Percentiles rank a stretch among this genome's conserved stretches.
Conservation (phyloP, 2,797 vertebrate genomes). For the Anabas testudineus region DNA sequence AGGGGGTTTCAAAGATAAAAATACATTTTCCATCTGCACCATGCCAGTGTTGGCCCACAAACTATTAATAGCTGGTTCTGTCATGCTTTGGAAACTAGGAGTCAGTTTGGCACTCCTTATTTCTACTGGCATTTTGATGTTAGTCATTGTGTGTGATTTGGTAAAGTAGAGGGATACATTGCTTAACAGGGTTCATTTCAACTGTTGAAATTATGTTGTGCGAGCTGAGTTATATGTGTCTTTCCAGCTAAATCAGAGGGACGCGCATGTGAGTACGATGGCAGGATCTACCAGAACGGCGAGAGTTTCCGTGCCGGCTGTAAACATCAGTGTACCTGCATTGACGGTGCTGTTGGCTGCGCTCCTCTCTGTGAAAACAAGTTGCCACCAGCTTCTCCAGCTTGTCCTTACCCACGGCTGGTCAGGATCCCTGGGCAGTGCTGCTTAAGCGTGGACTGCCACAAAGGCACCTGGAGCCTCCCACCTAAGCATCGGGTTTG, state of each 20-base stretch:
- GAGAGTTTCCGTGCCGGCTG: constrained; percentile 86
- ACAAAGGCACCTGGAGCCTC: constrained; percentile 71
- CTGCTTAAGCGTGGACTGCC: constrained; percentile 84
- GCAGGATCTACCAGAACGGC: constrained; percentile 85
- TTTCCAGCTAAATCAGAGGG: constrained; percentile 83
- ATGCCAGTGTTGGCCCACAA: constrained; percentile 51
- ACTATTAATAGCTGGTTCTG: constrained; percentile 78
- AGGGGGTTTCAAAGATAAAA: constrained; percentile 71
- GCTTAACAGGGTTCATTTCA: not conserved
- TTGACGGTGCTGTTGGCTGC: constrained; percentile 86
- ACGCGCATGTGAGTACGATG: constrained; percentile 84
- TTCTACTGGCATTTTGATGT: constrained; percentile 49
- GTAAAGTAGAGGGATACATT: constrained; percentile 14
- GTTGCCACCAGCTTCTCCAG: constrained; percentile 73
- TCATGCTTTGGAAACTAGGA: constrained; percentile 58
- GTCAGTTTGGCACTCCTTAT: constrained; percentile 60
- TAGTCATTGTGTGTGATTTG: constrained; percentile 28
- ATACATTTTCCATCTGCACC: constrained; percentile 61
- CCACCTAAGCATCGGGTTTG: constrained; percentile 64
- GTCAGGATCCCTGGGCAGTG: constrained; percentile 83
- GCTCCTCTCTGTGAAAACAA: constrained; percentile 81
- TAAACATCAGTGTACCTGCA: constrained; percentile 87
- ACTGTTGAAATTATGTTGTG: constrained; percentile 31
- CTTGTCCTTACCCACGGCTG: constrained; percentile 82
- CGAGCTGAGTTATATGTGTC: constrained; percentile 17